Percentiles rank a stretch among this genome's conserved stretches.
Evolutionary conservation across 2,113 vertebrate species (phyloP).

Genomic region (Nettapus auritus): DNA sequence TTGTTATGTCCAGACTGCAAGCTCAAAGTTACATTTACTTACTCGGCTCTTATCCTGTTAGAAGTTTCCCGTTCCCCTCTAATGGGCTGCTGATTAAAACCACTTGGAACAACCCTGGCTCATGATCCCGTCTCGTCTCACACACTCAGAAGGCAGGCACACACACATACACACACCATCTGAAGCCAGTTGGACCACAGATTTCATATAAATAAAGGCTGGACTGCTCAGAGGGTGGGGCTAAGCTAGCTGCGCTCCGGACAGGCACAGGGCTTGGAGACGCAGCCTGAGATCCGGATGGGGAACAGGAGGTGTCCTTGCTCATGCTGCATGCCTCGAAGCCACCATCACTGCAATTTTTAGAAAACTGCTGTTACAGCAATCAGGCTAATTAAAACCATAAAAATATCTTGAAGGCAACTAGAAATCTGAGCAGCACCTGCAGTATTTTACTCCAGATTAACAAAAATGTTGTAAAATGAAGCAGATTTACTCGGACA

Average conservation of each 20-base stretch:
- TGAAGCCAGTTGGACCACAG: constrained; percentile 71
- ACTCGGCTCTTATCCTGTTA: constrained; percentile 73
- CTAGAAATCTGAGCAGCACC: neutral
- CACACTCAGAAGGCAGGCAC: constrained; percentile 57
- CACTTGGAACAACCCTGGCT: constrained; percentile 74
- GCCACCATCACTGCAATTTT: constrained; percentile 38
- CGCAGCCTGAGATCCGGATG: neutral
- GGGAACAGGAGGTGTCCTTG: constrained; percentile 6
- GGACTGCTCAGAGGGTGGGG: constrained; percentile 76
- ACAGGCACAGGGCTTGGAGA: neutral
- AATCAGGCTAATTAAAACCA: neutral
- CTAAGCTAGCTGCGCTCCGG: constrained; percentile 4
- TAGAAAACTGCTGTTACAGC: constrained; percentile 44
- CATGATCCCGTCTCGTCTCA: constrained; percentile 67
- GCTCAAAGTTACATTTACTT: constrained; percentile 81
- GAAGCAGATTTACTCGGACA: neutral
- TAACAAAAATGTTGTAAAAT: neutral
- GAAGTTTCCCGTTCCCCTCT: constrained; percentile 73
- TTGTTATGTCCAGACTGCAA: constrained; percentile 50
- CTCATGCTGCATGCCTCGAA: neutral
- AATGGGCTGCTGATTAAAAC: constrained; percentile 76
- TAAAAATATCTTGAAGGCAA: neutral
- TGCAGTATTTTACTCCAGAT: constrained; percentile 26
- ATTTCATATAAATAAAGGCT: constrained; percentile 69
- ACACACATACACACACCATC: constrained; percentile 69